Conservation (phyloP, 2,888 invertebrate genomes). For the Orthosia cruda region DNA sequence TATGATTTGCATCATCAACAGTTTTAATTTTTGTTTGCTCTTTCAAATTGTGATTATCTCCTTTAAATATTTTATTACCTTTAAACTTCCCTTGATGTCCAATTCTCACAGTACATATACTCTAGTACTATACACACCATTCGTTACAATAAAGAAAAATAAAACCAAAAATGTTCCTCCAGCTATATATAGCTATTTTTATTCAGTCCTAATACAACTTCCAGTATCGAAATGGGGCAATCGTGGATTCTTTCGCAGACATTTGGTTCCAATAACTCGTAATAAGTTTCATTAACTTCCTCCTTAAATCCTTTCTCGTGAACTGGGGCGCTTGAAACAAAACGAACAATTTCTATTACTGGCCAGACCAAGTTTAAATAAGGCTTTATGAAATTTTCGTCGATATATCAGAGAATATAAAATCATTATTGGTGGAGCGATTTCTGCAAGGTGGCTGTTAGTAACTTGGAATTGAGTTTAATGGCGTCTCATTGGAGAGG, state of each 20-base stretch:
- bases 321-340: conserved; percentile 81
- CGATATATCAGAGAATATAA: conserved; percentile 35
- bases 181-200: conserved; percentile 67
- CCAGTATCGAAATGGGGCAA: conserved; percentile 84
- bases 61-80: background rate
- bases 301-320: conserved; percentile 81
- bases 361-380: conserved; percentile 47
- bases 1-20: background rate
- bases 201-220: conserved; percentile 80
- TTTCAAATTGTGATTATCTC: background rate
- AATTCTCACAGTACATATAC: background rate
- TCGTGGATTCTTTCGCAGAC: conserved; percentile 80
- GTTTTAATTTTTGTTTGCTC: background rate
- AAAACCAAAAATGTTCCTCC: conserved; percentile 47
- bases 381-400: conserved; percentile 45
- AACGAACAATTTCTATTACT: conserved; percentile 50
- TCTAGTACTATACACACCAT: background rate
- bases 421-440: conserved; percentile 17
- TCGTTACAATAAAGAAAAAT: background rate
- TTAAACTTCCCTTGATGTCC: too few species aligned
- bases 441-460: background rate
- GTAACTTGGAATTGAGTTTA: background rate
- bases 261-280: conserved; percentile 78
- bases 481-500: background rate
- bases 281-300: conserved; percentile 79